Evolutionary conservation across 2,888 invertebrate species (phyloP), one percentile per base, ranked within the genome.

Genomic region (Hypomecis atomaria): DNA sequence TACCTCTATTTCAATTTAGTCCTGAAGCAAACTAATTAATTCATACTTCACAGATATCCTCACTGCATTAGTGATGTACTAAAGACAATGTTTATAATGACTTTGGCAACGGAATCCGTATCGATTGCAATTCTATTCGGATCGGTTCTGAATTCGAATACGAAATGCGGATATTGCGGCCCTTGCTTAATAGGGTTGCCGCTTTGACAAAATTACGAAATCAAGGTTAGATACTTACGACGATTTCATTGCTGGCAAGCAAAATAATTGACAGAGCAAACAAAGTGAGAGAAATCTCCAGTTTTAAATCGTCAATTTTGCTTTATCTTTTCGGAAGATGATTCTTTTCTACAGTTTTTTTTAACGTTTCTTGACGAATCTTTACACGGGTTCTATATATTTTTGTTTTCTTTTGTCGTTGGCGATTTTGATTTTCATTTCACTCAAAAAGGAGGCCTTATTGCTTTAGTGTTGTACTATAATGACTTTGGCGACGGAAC

Each of bases 101-200:
- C 61, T 68, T 57, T 44, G 44, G 43, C 44, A 59, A 56, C 45
- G 40, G 56, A 10, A 49, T 45, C 48, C 47, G 65, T 73, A 77
- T 74, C 72, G 74, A 72, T 69, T 67, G 71, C 74, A 75, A 78
- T 78, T 74, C 72, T 60, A 76, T 74, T 70, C 71, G 40, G 40
- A 75, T 70, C 69, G 72, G 69, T 73, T 76, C 75, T 78, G 77
- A 75, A 72, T 74, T 69, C 74, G 79, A 83, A 79, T 82, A 82
- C 82, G 64, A 74, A 82, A 76, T 77, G 76, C 83, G 83, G 82
- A 82, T 84, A 83, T 84, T 82, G 78, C 79, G 72, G 75, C 42
- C 47, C 65, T 70, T 71, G 65, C 69, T 62, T 66, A 62, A 50
- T 64, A 72, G 72, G 72, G 72, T 36, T 72, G 69, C 34, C 59